These are phyloP conservation scores for Macrophya alboannulata DNA, from an alignment of 2,888 invertebrate species.

Conservation along the genomic window DNA sequence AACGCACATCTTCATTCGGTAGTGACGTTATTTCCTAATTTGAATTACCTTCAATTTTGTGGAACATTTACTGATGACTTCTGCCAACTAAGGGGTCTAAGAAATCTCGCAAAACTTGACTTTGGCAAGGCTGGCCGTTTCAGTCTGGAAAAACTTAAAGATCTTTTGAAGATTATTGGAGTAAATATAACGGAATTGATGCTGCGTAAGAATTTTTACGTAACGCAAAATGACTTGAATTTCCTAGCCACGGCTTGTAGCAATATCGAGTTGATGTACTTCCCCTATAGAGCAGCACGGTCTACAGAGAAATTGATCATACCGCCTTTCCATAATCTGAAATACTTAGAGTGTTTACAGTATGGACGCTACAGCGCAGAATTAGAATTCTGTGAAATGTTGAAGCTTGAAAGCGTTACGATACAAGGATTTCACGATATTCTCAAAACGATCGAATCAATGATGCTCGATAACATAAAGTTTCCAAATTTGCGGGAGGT, in stretches of 20 bases:
- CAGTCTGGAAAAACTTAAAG: background rate
- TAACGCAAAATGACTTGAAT: constrained; percentile 26
- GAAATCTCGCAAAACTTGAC: background rate
- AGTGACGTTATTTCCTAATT: constrained; percentile 14
- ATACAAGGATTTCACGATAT: background rate
- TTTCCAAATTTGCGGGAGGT: background rate
- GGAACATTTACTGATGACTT: background rate
- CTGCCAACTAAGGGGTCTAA: background rate
- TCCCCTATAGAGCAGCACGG: background rate
- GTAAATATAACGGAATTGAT: background rate
- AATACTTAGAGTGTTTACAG: background rate
- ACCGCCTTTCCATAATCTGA: background rate
- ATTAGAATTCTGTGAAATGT: constrained; percentile 4
- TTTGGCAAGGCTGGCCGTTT: background rate
- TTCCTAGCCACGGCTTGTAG: background rate
- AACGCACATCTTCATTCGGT: constrained; percentile 8
- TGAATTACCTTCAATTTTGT: constrained; percentile 2
- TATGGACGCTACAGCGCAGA: no score
- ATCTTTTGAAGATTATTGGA: background rate
- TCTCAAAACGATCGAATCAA: constrained; percentile 12
- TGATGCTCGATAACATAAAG: background rate
- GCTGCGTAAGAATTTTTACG: background rate
- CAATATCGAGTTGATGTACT: background rate
- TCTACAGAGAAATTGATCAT: background rate
- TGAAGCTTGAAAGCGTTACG: background rate